Percentiles rank a stretch among this genome's conserved stretches.
Evolutionary conservation across 2,888 invertebrate species (phyloP).

Genomic region (Brassicogethes aeneus): DNA sequence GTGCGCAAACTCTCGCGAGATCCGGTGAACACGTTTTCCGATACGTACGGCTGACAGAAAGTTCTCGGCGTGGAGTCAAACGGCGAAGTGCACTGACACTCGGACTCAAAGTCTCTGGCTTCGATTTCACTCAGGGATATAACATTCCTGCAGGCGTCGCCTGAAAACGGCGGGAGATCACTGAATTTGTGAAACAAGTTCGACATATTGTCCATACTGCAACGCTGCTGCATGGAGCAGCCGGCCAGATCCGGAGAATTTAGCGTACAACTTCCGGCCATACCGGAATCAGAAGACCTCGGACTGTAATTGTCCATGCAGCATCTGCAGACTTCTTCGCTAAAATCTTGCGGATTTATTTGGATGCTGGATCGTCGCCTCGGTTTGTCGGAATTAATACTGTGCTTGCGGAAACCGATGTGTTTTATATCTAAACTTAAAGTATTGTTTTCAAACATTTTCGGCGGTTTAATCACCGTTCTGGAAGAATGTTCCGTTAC

Average conservation of each 20-base stretch:
- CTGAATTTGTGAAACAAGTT: conserved; percentile 26
- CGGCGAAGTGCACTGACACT: conserved; percentile 64
- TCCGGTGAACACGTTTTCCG: conserved; percentile 47
- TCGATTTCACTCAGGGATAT: conserved; percentile 49
- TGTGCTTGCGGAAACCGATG: conserved; percentile 43
- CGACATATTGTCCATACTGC: conserved; percentile 27
- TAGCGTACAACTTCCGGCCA: conserved; percentile 73
- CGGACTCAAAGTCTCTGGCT: conserved; percentile 52
- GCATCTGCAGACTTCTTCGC: conserved; percentile 25
- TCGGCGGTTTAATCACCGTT: conserved; percentile 46
- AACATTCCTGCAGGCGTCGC: conserved; percentile 24
- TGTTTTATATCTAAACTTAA: conserved; percentile 18
- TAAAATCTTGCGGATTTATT: conserved; percentile 20
- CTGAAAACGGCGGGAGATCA: conserved; percentile 15
- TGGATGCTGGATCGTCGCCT: conserved; percentile 36
- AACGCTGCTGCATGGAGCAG: conserved; percentile 21
- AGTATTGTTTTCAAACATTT: conserved; percentile 43
- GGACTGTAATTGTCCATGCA: conserved; percentile 47
- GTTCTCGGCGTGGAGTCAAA: conserved; percentile 65
- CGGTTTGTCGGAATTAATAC: conserved; percentile 53
- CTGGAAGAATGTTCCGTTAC: conserved; percentile 23
- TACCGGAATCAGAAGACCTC: conserved; percentile 74
- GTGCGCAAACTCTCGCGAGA: conserved; percentile 45
- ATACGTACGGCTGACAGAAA: conserved; percentile 51
- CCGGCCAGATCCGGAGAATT: conserved; percentile 57